Evolutionary conservation across 2,888 invertebrate species (phyloP).

Genomic region (Congeria kusceri): DNA sequence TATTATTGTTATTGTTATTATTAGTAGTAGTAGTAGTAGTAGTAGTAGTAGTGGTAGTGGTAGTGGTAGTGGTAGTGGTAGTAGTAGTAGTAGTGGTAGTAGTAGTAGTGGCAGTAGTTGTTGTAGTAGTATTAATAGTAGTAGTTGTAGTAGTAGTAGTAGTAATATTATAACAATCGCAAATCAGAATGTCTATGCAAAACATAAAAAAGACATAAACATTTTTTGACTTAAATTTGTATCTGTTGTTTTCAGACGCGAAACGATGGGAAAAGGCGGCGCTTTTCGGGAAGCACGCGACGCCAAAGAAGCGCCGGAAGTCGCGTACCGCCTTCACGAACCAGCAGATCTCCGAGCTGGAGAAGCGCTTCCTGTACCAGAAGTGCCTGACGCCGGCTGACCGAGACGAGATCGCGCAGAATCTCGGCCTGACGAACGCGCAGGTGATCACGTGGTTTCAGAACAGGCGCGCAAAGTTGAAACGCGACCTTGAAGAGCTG

Average conservation of each 20-base stretch:
- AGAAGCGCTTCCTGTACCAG: slow-evolving; percentile 98
- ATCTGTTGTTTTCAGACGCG: slow-evolving; percentile 76
- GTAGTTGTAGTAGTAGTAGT: no score
- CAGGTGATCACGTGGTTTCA: slow-evolving; percentile 94
- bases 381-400: slow-evolving; percentile 99
- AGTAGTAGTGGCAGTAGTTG: no score
- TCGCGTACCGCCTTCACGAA: slow-evolving; percentile 99
- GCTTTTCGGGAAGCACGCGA: slow-evolving; percentile 80
- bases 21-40: no score
- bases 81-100: no score
- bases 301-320: slow-evolving; percentile 95
- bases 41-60: no score
- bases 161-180: no score
- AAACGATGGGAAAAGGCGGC: slow-evolving; percentile 78
- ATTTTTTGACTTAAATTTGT: no score
- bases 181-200: no score
- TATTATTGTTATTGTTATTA: no score
- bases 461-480: slow-evolving; percentile 88
- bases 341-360: slow-evolving; percentile 99
- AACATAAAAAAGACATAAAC: no score
- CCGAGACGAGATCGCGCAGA: slow-evolving; percentile 98
- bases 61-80: no score
- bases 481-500: slow-evolving; percentile 98
- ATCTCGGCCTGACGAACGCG: slow-evolving; percentile 97
- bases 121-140: no score